These are phyloP conservation scores for Pissodes strobi DNA, from an alignment of 1,140 invertebrate species.

Conservation along the genomic window DNA sequence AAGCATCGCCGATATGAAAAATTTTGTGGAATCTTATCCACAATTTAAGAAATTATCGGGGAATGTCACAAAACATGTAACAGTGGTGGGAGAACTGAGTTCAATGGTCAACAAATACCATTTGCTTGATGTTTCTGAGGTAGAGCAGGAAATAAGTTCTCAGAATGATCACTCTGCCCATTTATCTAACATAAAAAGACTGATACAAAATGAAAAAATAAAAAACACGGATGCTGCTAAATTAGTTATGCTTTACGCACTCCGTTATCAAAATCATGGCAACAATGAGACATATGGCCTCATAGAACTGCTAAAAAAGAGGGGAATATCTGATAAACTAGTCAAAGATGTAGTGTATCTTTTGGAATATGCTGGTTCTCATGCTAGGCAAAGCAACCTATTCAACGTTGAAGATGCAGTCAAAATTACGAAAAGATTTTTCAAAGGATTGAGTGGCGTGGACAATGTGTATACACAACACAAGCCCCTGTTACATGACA, in stretches of 20 bases:
- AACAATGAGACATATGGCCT: slow-evolving; percentile 82
- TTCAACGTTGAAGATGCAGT: slow-evolving; percentile 86
- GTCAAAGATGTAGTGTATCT: slow-evolving; percentile 69
- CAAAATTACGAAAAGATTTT: slow-evolving; percentile 88
- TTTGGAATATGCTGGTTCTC: slow-evolving; percentile 80
- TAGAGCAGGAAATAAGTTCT: slow-evolving; percentile 95
- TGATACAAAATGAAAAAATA: slow-evolving; percentile 60
- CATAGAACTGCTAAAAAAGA: slow-evolving; percentile 72
- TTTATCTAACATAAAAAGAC: slow-evolving; percentile 50
- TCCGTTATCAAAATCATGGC: slow-evolving; percentile 89
- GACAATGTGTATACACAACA: slow-evolving; percentile 98
- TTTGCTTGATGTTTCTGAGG: slow-evolving; percentile 91
- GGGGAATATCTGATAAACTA: slow-evolving; percentile 65
- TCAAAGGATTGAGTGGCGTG: slow-evolving; percentile 89
- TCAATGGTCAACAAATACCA: slow-evolving; percentile 76
- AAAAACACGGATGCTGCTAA: slow-evolving; percentile 81
- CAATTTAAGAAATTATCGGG: slow-evolving; percentile 99
- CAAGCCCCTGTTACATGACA: slow-evolving; percentile 82
- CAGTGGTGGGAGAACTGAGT: slow-evolving; percentile 93
- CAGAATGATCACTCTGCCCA: slow-evolving; percentile 90
- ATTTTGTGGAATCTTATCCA: slow-evolving; percentile 97
- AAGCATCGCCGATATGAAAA: slow-evolving; percentile 98
- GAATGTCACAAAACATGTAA: slow-evolving; percentile 96
- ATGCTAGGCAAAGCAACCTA: slow-evolving; percentile 77
- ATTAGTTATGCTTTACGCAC: slow-evolving; percentile 90